Base-by-base conservation (phyloP, 2,113 vertebrate genomes). In the Poecile atricapillus region DNA sequence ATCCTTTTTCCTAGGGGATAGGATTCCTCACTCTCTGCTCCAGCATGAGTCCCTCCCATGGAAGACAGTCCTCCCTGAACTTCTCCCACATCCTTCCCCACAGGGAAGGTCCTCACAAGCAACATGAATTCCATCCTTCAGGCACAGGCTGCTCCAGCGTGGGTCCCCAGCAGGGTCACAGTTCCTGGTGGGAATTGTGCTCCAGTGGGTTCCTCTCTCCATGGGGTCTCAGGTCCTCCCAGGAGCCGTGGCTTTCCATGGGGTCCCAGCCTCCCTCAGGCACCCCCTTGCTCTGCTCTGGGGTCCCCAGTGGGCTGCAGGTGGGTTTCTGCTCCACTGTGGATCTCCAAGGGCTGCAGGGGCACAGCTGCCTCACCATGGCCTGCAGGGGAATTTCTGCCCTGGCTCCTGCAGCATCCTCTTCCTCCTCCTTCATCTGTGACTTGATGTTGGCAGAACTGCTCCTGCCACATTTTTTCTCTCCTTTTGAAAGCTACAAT, bases 1-100 rank as follows among this genome's bases (percentile, higher is more conserved):
- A 12, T 67, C 30, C 44, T 52, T 52, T 30, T 15, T 13, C 44
- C 13, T 7, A 0, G 9, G 15, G 15, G 8, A 25, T 1, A 11
- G 8, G 10, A 39, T 46, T 44, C 7, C n/a, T 49, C 20, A 10
- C 19, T 35, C 21, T 49, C 47, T 79, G 35, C 39, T 60, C 31
- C 25, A 82, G 20, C 6, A 3, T 5, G 12, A 5, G 17, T 37
- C 41, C 11, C 8, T 63, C 31, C 12, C 24, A 83, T 0, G 0
- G 33, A 19, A 39, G 2, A 69, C 25, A 53, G 8, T 25, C 13
- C 46, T 83, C 47, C 20, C 28, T 12, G 15, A n/a, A 30, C 23
- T 56, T 50, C 71, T 50, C 13, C 41, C 31, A 25, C 13, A 13
- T 43, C 31, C 31, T 44, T 44, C 13, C 55, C 43, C 53, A 15